Base-by-base conservation (phyloP, 2,113 vertebrate species). In the Globicephala melas region DNA sequence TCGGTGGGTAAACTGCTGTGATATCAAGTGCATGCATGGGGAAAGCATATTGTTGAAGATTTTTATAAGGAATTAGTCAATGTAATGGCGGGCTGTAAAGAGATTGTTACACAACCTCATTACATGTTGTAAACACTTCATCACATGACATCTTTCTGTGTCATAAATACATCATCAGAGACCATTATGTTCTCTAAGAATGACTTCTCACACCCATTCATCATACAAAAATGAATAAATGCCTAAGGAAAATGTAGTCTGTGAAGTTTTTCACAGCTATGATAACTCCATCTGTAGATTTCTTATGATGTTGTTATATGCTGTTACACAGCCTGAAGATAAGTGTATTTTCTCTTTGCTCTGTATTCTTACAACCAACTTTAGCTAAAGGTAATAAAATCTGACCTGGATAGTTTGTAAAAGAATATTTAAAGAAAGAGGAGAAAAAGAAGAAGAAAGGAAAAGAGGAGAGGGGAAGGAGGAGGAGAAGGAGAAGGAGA, bases 11-110 rank as follows among this genome's bases (percentile, higher is more conserved):
- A 85, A 90, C 7, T 96, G 60, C 94, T 97, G 91, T 0, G 44
- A 97, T 98, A 98, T 95, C 88, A 94, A 98, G 90, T 95, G 94
- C 41, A 68, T 96, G 97, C 94, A 95, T 82, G 96, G 86, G 93
- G 94, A 96, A 89, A 97, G 82, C 93, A 68, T 95, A 98, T 97
- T 98, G 97, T 71, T 88, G 96, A 97, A 82, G 96, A 97, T 98
- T 99, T 98, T 98, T 98, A 97, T 98, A 98, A 98, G 97, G 98
- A 98, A 98, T 98, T 98, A 98, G 85, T 96, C 95, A 97, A 94
- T 98, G 92, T 98, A 98, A 98, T 98, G 97, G 97, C 31, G 12
- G 87, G 91, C 96, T 98, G 94, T 98, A 98, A 98, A 96, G 94
- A 97, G 94, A 90, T 96, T 97, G 96, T 98, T 97, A 96, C 91